These are phyloP conservation scores for Tyrophagus putrescentiae DNA, from an alignment of 1,140 invertebrate species.

Conservation along the genomic window DNA sequence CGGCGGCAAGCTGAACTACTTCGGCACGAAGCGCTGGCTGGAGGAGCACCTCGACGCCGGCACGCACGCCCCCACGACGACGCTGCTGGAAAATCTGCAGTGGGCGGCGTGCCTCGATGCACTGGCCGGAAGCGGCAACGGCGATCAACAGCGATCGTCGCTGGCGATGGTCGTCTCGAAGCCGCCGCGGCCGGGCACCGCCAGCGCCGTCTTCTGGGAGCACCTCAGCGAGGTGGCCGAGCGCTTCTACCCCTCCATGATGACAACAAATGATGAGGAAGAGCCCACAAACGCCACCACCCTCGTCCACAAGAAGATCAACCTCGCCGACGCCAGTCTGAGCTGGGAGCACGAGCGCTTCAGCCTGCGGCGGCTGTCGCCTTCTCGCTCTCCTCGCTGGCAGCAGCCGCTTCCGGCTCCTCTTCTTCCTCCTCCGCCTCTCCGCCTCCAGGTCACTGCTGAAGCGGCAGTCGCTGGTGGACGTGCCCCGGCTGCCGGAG, in stretches of 20 bases:
- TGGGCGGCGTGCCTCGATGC: slow-evolving; percentile 86
- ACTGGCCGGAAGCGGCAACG: slow-evolving; percentile 39
- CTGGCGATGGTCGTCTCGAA: slow-evolving; percentile 89
- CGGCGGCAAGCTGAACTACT: slow-evolving; percentile 86
- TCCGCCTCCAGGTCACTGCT: slow-evolving; percentile 33
- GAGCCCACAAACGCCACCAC: slow-evolving; percentile 52
- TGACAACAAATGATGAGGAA: neutral
- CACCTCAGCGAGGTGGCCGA: slow-evolving; percentile 29
- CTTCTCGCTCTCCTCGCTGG: neutral
- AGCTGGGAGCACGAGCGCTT: slow-evolving; percentile 96
- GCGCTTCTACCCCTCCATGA: neutral
- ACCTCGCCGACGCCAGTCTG: slow-evolving; percentile 76
- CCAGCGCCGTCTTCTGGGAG: slow-evolving; percentile 53
- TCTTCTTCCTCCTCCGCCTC: slow-evolving; percentile 68
- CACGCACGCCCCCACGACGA: slow-evolving; percentile 35
- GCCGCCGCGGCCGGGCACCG: slow-evolving; percentile 70
- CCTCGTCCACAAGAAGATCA: slow-evolving; percentile 89
- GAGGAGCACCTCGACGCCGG: slow-evolving; percentile 76
- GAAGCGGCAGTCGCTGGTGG: slow-evolving; percentile 34
- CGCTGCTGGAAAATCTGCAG: slow-evolving; percentile 52
- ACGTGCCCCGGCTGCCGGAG: slow-evolving; percentile 33
- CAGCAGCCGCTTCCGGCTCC: slow-evolving; percentile 48
- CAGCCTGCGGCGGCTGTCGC: slow-evolving; percentile 68
- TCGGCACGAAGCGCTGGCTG: slow-evolving; percentile 88
- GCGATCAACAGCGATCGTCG: too few species aligned